These are phyloP conservation scores for zebrafish (Danio rerio) DNA, from an alignment of 2,113 vertebrate genomes.

Conservation along the genomic window DNA sequence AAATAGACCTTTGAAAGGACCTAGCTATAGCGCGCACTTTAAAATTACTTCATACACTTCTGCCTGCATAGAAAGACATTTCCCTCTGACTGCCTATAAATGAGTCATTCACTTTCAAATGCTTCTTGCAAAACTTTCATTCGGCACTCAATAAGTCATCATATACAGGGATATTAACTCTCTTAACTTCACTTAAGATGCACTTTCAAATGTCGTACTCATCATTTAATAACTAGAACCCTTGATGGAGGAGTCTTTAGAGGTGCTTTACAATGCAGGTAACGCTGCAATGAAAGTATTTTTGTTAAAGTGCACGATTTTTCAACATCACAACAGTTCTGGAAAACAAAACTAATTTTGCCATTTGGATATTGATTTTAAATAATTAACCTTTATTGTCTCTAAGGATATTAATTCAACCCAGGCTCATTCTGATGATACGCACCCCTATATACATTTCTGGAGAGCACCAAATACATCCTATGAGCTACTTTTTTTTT, in stretches of 20 bases:
- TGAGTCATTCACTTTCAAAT: not conserved
- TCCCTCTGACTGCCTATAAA: not conserved
- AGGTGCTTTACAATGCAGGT: not conserved
- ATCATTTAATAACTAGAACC: not conserved
- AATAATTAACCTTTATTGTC: no score
- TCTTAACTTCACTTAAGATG: not conserved
- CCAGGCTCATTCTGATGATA: no score
- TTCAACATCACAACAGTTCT: no score
- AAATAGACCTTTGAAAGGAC: slow-evolving; percentile 14
- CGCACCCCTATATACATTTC: no score
- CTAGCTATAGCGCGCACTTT: not conserved
- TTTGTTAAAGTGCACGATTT: no score
- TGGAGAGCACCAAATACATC: no score
- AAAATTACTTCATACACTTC: not conserved
- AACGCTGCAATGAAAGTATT: not conserved
- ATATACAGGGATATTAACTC: not conserved
- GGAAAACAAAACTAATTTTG: no score
- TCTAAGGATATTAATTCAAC: no score
- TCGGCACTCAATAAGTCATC: not conserved
- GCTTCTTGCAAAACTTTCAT: not conserved
- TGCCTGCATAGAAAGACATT: not conserved
- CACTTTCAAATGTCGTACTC: not conserved
- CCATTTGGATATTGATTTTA: no score
- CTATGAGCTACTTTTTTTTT: no score
- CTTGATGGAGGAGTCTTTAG: not conserved